phyloP scores from a whole-genome alignment of 2,797 vertebrate species.

The Podargus strigoides region DNA sequence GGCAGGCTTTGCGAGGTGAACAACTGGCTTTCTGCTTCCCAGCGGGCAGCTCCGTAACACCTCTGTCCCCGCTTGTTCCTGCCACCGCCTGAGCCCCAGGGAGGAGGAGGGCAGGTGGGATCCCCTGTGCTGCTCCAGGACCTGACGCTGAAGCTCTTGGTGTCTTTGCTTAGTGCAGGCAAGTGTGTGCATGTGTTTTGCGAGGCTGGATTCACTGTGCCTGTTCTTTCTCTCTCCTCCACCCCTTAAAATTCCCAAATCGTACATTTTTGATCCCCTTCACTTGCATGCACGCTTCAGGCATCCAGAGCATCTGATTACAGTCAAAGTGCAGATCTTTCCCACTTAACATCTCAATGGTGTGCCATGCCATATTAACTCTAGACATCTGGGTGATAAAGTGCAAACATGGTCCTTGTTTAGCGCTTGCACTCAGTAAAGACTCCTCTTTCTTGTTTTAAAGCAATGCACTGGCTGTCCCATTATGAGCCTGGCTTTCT shows the following conservation, averaged over 20 bases:
- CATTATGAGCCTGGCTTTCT: slow-evolving; percentile 46
- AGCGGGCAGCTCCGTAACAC: rapidly evolving
- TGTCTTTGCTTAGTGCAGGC: background rate
- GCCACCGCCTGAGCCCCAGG: background rate
- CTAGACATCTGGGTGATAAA: background rate
- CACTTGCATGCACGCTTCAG: rapidly evolving
- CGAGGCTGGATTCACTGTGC: background rate
- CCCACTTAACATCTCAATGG: background rate
- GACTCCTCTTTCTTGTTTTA: slow-evolving; percentile 16
- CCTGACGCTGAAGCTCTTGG: background rate
- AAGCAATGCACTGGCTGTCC: slow-evolving; percentile 16
- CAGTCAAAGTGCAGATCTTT: background rate
- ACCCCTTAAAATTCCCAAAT: background rate
- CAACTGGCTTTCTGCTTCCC: background rate
- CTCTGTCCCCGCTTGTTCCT: background rate
- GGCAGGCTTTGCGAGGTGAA: background rate
- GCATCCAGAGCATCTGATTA: background rate
- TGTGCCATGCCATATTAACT: background rate
- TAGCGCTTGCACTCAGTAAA: background rate
- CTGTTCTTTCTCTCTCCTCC: background rate
- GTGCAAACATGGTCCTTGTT: background rate
- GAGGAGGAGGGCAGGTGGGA: background rate
- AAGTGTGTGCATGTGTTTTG: background rate
- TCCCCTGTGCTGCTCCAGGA: background rate
- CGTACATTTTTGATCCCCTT: background rate